phyloP scores from a whole-genome alignment of 2,797 vertebrate species.

The Heliangelus exortis region DNA sequence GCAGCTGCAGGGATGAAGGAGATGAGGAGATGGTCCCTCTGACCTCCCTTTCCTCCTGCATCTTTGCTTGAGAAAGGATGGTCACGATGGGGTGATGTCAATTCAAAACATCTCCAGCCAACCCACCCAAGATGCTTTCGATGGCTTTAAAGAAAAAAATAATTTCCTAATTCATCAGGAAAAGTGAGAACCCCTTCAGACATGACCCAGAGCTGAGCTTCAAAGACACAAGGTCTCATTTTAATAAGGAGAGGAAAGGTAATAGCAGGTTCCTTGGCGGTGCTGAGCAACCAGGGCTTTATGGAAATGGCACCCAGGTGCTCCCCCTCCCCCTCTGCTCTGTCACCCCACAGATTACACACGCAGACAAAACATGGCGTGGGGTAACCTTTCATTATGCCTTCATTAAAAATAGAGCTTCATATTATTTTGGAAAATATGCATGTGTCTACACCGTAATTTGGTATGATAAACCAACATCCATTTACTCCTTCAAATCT shows the following conservation, averaged over 20 bases:
- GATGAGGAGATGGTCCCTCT: background rate
- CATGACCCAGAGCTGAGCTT: rapidly evolving
- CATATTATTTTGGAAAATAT: constrained; percentile 28
- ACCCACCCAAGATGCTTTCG: background rate
- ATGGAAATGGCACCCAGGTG: constrained; percentile 39
- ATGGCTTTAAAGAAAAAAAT: too few relatives aligned
- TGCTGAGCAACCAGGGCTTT: background rate
- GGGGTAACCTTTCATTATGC: constrained; percentile 47
- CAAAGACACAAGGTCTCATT: background rate
- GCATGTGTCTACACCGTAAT: constrained; percentile 20
- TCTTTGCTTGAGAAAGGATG: background rate
- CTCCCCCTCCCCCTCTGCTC: background rate
- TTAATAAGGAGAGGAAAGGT: background rate
- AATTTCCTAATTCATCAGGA: background rate
- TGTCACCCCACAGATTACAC: background rate
- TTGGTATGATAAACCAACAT: constrained; percentile 19
- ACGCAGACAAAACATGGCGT: constrained; percentile 11
- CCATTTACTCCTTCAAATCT: background rate
- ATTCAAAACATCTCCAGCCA: background rate
- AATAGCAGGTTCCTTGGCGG: background rate
- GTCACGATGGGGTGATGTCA: background rate
- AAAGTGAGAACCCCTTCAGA: background rate
- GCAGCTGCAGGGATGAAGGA: background rate
- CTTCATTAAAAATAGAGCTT: constrained; percentile 55
- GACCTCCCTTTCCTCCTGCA: rapidly evolving